A percentile compares a stretch with the other conserved stretches of the same genome.
Evolutionary conservation across 2,113 vertebrate species (phyloP).

Genomic region (Mixornis gularis): DNA sequence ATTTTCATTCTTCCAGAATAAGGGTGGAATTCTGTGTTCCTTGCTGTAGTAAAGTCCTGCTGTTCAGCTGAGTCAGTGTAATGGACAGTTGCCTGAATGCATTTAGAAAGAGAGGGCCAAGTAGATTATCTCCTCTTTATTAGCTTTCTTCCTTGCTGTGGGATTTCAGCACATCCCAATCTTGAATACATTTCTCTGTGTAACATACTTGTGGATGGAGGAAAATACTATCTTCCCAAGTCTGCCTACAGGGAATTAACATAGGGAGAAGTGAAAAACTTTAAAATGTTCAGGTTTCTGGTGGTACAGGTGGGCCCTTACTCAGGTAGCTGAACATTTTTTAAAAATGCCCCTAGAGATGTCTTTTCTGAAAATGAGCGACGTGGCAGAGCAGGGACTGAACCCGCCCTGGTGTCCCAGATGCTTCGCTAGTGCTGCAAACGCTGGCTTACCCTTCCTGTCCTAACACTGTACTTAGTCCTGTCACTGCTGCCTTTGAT

Average conservation of each 20-base stretch:
- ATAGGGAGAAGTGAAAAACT: neutral
- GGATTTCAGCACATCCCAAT: neutral
- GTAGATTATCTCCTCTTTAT: neutral
- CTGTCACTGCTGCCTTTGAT: conserved; percentile 44
- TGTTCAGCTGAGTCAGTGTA: conserved; percentile 2
- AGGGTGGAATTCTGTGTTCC: neutral
- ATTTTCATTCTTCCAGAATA: neutral
- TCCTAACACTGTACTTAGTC: neutral
- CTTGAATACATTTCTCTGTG: neutral
- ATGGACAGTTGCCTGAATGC: neutral
- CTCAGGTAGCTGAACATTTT: neutral
- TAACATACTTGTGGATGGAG: neutral
- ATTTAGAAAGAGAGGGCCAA: neutral
- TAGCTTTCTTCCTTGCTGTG: neutral
- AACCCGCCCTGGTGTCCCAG: neutral
- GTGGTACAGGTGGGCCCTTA: neutral
- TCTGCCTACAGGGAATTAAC: neutral
- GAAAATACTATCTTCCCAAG: neutral
- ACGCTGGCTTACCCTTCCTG: conserved; percentile 1
- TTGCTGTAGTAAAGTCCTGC: neutral
- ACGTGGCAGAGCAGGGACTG: conserved; percentile 7
- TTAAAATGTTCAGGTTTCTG: neutral
- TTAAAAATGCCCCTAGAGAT: neutral
- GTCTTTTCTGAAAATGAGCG: neutral
- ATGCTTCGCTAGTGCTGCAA: neutral